These are phyloP conservation scores for Drosophila equinoxialis DNA, from an alignment of 1,140 invertebrate species.

Conservation along the genomic window DNA sequence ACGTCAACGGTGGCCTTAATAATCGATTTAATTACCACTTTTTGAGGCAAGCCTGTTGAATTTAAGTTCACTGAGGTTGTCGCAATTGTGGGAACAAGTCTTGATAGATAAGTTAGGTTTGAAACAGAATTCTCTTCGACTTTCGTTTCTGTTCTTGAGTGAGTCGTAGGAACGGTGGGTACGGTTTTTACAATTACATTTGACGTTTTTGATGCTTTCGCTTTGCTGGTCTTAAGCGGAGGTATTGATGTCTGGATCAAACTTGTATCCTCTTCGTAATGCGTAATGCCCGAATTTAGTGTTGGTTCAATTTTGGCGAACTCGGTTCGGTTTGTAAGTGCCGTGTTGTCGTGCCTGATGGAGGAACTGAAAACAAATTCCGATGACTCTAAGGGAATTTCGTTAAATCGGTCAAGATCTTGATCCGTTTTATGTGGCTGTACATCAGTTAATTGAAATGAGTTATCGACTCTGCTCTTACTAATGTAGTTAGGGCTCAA, in stretches of 20 bases:
- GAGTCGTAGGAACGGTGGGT: background rate
- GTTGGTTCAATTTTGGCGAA: background rate
- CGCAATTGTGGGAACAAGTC: background rate
- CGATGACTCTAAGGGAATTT: background rate
- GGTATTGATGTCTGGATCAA: background rate
- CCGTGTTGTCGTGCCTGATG: background rate
- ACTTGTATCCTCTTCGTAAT: background rate
- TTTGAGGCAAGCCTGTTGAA: background rate
- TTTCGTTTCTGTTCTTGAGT: background rate
- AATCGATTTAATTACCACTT: constrained; percentile 10
- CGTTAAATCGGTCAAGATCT: background rate
- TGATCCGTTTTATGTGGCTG: background rate
- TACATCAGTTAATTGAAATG: background rate
- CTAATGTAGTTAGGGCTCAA: background rate
- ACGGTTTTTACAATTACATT: background rate
- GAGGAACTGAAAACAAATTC: background rate
- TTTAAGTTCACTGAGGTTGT: background rate
- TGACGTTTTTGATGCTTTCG: background rate
- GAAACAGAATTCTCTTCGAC: background rate
- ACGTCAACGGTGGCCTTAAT: constrained; percentile 7
- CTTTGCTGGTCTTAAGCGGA: background rate
- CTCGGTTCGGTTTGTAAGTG: background rate
- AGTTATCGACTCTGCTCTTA: background rate
- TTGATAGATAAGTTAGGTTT: background rate
- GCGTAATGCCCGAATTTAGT: background rate